Base-by-base conservation (phyloP, 2,888 invertebrate species). In the Atethmia centrago region DNA sequence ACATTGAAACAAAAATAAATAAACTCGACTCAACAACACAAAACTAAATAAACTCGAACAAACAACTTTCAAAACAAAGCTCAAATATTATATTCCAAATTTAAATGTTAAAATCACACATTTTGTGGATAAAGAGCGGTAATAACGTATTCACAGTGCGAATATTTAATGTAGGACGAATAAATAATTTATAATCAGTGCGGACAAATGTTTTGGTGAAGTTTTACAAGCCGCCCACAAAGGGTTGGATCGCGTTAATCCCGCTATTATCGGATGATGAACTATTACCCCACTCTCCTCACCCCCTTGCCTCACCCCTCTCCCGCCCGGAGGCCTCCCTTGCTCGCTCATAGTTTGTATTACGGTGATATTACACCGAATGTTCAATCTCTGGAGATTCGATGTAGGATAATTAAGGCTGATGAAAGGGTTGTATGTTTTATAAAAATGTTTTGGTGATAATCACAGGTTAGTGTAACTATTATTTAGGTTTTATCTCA, bases 231-330 rank as follows among this genome's bases (percentile, higher is more conserved):
- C 92, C 92, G 86, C 91, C 93, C 94, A 93, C 94, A 96, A 96
- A 95, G 96, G 95, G 95, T 95, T 95, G 92, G 87, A 88, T 90
- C 90, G 92, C 90, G 92, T 91, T 95, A 95, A 96, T 95, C 95
- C 94, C 85, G 85, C 93, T 93, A 94, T 95, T 95, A 95, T 93
- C 88, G 92, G 94, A 93, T 94, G 91, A 94, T 92, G 91, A 91
- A 92, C 92, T 93, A 93, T 92, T 92, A 92, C 88, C 77, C 74
- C 86, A 80, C 82, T 74, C 74, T 63, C 75, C 84, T 59, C 74
- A 70, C n/a, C 56, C 53, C 77, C 79, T 21, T 2, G 8, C 80
- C 80, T 82, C 73, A 55, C 80, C 70, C 69, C 63, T 81, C 31
- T 74, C 53, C 14, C 62, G 49, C 75, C 78, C 51, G 19, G 7